Base-by-base conservation (phyloP, 2,113 vertebrate genomes). In the Labeo catla region DNA sequence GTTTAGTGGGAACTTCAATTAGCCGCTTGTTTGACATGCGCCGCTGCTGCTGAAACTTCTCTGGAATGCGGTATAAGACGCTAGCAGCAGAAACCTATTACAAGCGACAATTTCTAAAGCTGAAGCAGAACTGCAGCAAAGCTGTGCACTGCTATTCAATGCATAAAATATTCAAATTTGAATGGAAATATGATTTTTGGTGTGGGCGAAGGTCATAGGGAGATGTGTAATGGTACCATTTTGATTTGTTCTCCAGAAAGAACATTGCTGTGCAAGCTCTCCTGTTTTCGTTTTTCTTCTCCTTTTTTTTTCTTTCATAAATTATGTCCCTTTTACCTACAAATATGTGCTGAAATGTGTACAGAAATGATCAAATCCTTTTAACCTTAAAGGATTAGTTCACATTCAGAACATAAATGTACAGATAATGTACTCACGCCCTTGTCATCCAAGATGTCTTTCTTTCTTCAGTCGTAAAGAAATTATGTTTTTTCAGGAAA, bases 221-320 rank as follows among this genome's bases (percentile, higher is more conserved):
- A 82, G 57, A 66, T 19, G 4, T n/a, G n/a, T 11, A 28, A 73
- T 52, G 12, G 74, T 65, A 73, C 23, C 28, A 15, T 52, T 79
- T 74, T 59, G 72, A 65, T 50, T 39, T 68, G 28, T n/a, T 13
- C 34, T 73, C 39, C 74, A 45, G 86, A 57, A 87, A 34, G 34
- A 82, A 87, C 63, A 66, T 50, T 88, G 63, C 76, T 80, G 85
- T 74, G 19, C 76, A 86, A 59, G 66, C 43, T 23, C 80, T 72
- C 36, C 4, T 72, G 0, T 28, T 85, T 66, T 7, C 52, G 21
- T 7, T 59, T 7, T 57, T 2, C 2, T 16, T 15, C 4, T 52
- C 16, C 16, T 21, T 34, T 65, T 39, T 52, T 39, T 39, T 39
- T 39, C 39, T 39, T 4, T 28, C 11, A 52, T 74, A 16, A 47